These are phyloP conservation scores for Drosophila orena DNA, from an alignment of 1,140 invertebrate species.

Conservation along the genomic window DNA sequence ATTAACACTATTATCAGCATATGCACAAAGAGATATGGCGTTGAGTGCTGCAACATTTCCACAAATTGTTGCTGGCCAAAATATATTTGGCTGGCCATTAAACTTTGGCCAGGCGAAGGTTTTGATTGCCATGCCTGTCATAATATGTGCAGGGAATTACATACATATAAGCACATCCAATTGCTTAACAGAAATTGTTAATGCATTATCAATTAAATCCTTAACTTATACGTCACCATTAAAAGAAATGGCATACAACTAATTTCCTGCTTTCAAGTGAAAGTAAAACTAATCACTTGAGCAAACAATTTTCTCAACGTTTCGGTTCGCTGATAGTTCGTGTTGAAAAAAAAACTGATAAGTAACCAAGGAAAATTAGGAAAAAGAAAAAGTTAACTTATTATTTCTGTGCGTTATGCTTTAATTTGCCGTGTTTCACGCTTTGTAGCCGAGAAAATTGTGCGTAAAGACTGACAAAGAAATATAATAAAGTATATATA, in stretches of 20 bases:
- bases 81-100: slow-evolving; percentile 60
- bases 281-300: slow-evolving; percentile 33
- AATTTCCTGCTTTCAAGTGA: slow-evolving; percentile 68
- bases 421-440: slow-evolving; percentile 42
- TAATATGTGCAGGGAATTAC: slow-evolving; percentile 16
- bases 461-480: slow-evolving; percentile 29
- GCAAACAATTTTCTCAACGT: slow-evolving; percentile 4
- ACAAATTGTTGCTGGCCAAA: slow-evolving; percentile 30
- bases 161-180: background rate
- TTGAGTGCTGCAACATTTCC: slow-evolving; percentile 26
- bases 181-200: background rate
- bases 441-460: slow-evolving; percentile 34
- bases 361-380: slow-evolving; percentile 31
- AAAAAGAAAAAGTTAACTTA: slow-evolving; percentile 37
- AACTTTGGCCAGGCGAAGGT: slow-evolving; percentile 57
- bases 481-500: slow-evolving; percentile 12
- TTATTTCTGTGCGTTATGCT: slow-evolving; percentile 33
- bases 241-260: slow-evolving; percentile 12
- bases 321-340: slow-evolving; percentile 34
- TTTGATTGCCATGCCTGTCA: slow-evolving; percentile 60
- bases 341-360: slow-evolving; percentile 19
- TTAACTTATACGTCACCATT: slow-evolving; percentile 11
- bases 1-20: slow-evolving; percentile 76
- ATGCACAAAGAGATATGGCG: slow-evolving; percentile 27
- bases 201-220: slow-evolving; percentile 9